These are phyloP conservation scores for Baccha elongata DNA, from an alignment of 2,888 invertebrate genomes.

Conservation along the genomic window DNA sequence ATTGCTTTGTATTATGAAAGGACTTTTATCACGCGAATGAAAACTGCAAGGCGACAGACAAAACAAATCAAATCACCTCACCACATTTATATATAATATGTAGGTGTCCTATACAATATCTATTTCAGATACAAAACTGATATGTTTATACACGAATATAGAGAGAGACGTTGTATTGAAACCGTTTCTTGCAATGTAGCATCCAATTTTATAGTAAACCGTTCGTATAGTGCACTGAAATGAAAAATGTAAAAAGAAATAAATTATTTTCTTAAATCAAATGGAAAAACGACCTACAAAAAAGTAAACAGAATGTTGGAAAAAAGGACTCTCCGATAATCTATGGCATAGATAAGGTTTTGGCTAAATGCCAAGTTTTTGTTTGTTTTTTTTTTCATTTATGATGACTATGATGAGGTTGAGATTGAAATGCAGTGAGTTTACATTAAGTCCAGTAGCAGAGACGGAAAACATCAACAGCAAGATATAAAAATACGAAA, in stretches of 20 bases:
- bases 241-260: slow-evolving; percentile 48
- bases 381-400: background rate
- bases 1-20: slow-evolving; percentile 17
- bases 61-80: slow-evolving; percentile 47
- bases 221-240: slow-evolving; percentile 57
- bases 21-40: slow-evolving; percentile 50
- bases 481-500: slow-evolving; percentile 29
- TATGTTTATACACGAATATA: too few relatives aligned
- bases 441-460: slow-evolving; percentile 46
- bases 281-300: slow-evolving; percentile 54
- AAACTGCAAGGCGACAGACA: slow-evolving; percentile 42
- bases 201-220: slow-evolving; percentile 36
- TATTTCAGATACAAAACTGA: slow-evolving; percentile 22
- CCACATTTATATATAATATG: slow-evolving; percentile 3
- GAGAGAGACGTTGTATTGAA: slow-evolving; percentile 36
- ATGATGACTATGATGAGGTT: background rate
- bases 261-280: slow-evolving; percentile 68
- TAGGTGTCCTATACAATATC: slow-evolving; percentile 2
- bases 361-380: slow-evolving; percentile 68
- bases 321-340: slow-evolving; percentile 47
- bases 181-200: slow-evolving; percentile 37
- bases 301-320: background rate
- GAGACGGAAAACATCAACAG: slow-evolving; percentile 17
- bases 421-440: slow-evolving; percentile 53
- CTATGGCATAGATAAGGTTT: slow-evolving; percentile 61